A percentile compares a stretch with the other conserved stretches of the same genome.
Evolutionary conservation across 2,888 invertebrate genomes (phyloP).

Genomic region (Dastarcus helophoroides): DNA sequence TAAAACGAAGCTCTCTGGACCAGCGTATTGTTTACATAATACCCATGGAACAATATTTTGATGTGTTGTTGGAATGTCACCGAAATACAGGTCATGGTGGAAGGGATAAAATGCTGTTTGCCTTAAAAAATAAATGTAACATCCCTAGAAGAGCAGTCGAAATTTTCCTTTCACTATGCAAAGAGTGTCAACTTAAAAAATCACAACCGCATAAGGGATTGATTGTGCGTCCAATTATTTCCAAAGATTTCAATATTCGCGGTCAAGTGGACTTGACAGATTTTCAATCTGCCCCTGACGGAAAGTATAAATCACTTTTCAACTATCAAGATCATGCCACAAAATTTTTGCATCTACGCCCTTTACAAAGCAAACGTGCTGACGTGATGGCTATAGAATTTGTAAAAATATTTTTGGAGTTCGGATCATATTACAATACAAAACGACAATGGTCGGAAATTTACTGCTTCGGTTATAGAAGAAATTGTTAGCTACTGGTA

Average conservation of each 20-base stretch:
- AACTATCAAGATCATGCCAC: slow-evolving; percentile 6
- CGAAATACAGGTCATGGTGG: not conserved
- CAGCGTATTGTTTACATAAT: slow-evolving; percentile 6
- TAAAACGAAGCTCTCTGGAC: slow-evolving; percentile 2
- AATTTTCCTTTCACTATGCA: slow-evolving; percentile 2
- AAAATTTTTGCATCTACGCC: slow-evolving; percentile 5
- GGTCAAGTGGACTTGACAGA: slow-evolving; percentile 3
- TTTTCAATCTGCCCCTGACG: slow-evolving; percentile 5
- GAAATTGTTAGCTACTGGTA: not conserved
- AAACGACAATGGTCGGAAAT: slow-evolving; percentile 3
- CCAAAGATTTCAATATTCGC: slow-evolving; percentile 3
- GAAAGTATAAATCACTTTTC: slow-evolving; percentile 5
- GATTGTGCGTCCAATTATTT: not conserved
- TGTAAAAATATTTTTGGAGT: not conserved
- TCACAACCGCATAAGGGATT: not conserved
- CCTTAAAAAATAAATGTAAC: too few relatives aligned
- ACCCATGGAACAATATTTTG: slow-evolving; percentile 2
- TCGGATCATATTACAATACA: not conserved
- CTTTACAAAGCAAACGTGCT: slow-evolving; percentile 5
- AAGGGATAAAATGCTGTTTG: slow-evolving; percentile 2
- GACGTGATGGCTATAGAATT: slow-evolving; percentile 2
- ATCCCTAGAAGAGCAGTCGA: slow-evolving; percentile 3
- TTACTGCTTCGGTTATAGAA: not conserved
- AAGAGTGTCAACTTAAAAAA: slow-evolving; percentile 1
- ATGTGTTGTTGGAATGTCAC: slow-evolving; percentile 1